phyloP scores from a whole-genome alignment of 2,888 invertebrate genomes.

The Allygus modestus region DNA sequence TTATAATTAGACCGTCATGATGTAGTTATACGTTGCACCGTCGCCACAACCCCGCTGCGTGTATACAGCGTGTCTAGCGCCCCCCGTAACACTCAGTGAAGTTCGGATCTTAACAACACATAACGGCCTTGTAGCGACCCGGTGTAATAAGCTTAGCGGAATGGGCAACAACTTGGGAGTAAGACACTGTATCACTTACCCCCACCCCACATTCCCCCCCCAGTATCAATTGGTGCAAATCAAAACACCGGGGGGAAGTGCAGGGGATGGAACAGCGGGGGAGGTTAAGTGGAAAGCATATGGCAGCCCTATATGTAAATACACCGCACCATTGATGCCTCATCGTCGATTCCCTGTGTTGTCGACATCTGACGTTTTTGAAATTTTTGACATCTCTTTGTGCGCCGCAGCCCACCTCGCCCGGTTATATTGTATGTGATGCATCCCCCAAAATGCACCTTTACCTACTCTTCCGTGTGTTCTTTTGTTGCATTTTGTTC shows the following conservation, averaged over 20 bases:
- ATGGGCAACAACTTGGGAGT: conserved; percentile 37
- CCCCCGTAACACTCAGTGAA: too few relatives aligned
- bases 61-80: too few relatives aligned
- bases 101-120: conserved; percentile 23
- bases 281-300: conserved; percentile 44
- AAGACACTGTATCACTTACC: conserved; percentile 29
- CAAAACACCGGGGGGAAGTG: not conserved
- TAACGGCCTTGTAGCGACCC: conserved; percentile 11
- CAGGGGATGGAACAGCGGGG: not conserved
- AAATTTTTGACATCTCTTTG: conserved; percentile 54
- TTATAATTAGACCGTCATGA: too few relatives aligned
- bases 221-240: not conserved
- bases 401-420: not conserved
- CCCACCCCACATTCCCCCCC: not conserved
- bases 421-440: not conserved
- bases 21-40: too few relatives aligned
- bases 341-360: conserved; percentile 21
- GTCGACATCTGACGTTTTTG: conserved; percentile 36
- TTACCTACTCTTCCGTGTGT: not conserved
- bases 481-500: conserved; percentile 36
- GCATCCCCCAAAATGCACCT: conserved; percentile 9
- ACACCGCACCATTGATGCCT: conserved; percentile 24
- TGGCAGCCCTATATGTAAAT: conserved; percentile 48
- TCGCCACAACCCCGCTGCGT: too few relatives aligned
- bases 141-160: conserved; percentile 42